Conservation (phyloP, 1,140 invertebrate genomes). For the Pogonomyrmex californicus region DNA sequence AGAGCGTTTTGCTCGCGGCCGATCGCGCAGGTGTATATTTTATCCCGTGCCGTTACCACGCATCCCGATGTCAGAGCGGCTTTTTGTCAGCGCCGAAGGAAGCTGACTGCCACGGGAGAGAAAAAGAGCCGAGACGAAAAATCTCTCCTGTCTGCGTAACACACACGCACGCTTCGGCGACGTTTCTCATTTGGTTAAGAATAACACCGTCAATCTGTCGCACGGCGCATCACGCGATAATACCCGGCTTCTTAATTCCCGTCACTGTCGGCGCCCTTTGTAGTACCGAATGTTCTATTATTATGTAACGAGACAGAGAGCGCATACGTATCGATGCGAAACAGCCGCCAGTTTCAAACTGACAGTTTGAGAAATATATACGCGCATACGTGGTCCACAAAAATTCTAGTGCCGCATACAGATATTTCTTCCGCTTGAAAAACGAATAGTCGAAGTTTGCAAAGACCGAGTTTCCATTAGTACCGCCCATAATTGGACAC, state of each 20-base stretch:
- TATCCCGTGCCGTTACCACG: constrained; percentile 41
- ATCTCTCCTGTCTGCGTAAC: constrained; percentile 38
- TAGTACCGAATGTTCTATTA: constrained; percentile 61
- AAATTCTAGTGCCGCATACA: not conserved
- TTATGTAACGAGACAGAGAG: constrained; percentile 62
- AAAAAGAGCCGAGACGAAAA: constrained; percentile 30
- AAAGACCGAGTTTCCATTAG: not conserved
- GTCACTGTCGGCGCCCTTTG: constrained; percentile 62
- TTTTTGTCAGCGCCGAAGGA: constrained; percentile 3
- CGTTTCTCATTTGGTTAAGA: constrained; percentile 81
- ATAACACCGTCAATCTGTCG: constrained; percentile 80
- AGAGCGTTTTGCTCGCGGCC: constrained; percentile 20
- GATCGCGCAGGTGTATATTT: constrained; percentile 40
- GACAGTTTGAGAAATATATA: constrained; percentile 60
- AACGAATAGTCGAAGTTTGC: not conserved
- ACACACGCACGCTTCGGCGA: constrained; percentile 17
- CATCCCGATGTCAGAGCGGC: constrained; percentile 19
- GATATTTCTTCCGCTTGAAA: not conserved
- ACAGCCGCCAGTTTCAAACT: constrained; percentile 29
- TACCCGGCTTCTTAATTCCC: constrained; percentile 77
- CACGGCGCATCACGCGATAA: constrained; percentile 73
- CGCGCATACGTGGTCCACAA: constrained; percentile 2
- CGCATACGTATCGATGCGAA: constrained; percentile 53
- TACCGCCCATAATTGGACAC: not conserved
- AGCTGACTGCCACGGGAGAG: not conserved